Base-by-base conservation (phyloP, 1,140 invertebrate genomes). In the Drosophila fuyamai region DNA sequence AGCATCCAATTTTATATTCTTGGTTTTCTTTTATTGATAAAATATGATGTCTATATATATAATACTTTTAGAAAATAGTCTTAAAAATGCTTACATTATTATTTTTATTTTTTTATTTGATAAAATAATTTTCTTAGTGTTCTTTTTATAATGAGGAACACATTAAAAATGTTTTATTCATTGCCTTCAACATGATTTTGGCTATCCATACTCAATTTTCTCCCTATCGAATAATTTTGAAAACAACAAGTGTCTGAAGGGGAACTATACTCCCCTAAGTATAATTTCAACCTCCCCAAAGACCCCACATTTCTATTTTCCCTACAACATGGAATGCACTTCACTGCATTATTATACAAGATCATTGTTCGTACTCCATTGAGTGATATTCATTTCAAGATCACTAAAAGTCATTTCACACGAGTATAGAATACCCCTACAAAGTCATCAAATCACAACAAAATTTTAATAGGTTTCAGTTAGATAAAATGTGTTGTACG, bases 151-250 rank as follows among this genome's bases (percentile, higher is more conserved):
- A 35, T 53, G 14, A 14, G n/a, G 5, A 36, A 53, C 32, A 13
- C 50, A 18, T 53, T 53, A 53, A 36, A 53, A 36, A 53, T 53
- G 73, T 76, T 73, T 62, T 62, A 63, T 74, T 68, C 47, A 68
- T 74, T 62, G 70, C 46, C 44, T 50, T 32, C 70, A 73, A 65
- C 55, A 66, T 61, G 55, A 59, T 41, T 58, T 57, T 6, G 12
- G 35, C 16, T 23, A 32, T 32, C n/a, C 18, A 13, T 35, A 18
- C 18, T 32, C 36, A 8, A 9, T 13, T 41, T 18, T 57, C 40
- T 51, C 55, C 55, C 55, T 7, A 44, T 13, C 12, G 14, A 46
- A 18, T 18, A 14, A 59, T 59, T 48, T 41, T 14, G 5, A 59
- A n/a, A 59, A 48, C 5, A 59, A 59, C 44, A 48, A 59, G 57